Percentiles rank a stretch among this genome's conserved stretches.
Conservation (phyloP, 2,113 vertebrate species). For the Cyphomyrus discorhynchus region DNA sequence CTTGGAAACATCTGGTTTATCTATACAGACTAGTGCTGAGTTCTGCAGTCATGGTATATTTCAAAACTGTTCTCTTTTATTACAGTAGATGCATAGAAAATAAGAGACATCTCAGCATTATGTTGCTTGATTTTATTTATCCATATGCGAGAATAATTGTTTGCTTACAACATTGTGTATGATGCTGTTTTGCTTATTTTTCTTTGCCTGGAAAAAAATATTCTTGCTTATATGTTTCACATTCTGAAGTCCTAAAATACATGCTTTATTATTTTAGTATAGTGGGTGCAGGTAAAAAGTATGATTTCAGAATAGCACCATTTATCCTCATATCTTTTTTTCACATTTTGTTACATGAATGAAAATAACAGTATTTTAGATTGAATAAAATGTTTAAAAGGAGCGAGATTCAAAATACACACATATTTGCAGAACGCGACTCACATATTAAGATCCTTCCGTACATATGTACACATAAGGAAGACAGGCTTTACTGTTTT, state of each 20-base stretch:
- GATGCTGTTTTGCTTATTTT: background rate
- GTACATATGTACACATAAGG: background rate
- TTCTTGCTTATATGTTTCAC: background rate
- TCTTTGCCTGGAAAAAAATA: background rate
- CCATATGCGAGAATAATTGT: background rate
- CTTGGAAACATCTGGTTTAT: conserved; percentile 63
- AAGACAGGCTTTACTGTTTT: background rate
- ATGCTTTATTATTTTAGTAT: background rate
- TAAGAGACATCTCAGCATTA: background rate
- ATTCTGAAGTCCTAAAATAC: background rate
- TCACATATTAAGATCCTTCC: background rate
- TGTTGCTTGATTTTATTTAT: background rate
- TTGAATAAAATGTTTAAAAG: background rate
- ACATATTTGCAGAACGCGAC: background rate
- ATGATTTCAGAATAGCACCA: background rate
- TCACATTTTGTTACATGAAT: background rate
- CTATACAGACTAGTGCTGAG: conserved; percentile 42
- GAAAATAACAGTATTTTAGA: background rate
- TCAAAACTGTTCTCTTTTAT: conserved; percentile 45
- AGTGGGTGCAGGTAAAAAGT: background rate
- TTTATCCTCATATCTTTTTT: background rate
- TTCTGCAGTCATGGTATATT: conserved; percentile 50
- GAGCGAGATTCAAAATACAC: background rate
- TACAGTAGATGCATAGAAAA: background rate
- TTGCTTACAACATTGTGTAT: background rate